Percentiles rank a stretch among this genome's conserved stretches.
Evolutionary conservation across 2,797 vertebrate species (phyloP).

Genomic region (Acipenser transmontanus): DNA sequence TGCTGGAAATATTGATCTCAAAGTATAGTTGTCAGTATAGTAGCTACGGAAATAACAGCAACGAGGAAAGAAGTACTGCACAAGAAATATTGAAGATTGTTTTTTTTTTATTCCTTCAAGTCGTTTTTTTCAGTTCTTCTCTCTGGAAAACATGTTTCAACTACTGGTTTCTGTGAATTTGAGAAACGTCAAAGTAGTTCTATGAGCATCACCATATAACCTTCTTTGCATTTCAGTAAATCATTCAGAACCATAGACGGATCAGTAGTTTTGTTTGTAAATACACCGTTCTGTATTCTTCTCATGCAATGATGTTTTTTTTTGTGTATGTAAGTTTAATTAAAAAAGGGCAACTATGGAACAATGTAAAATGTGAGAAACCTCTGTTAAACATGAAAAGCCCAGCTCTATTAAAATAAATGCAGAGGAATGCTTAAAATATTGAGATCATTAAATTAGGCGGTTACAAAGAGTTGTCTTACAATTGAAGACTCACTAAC

Average conservation of each 20-base stretch:
- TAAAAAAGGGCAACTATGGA: background rate
- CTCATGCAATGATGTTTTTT: background rate
- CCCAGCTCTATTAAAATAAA: too few relatives aligned
- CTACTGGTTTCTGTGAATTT: background rate
- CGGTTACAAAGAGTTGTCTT: too few relatives aligned
- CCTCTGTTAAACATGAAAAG: background rate
- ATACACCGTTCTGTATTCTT: background rate
- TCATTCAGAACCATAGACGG: background rate
- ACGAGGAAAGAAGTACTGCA: too few relatives aligned
- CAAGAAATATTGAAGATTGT: too few relatives aligned
- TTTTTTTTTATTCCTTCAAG: too few relatives aligned
- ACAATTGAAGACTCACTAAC: too few relatives aligned
- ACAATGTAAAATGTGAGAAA: background rate
- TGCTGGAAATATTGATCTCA: too few relatives aligned
- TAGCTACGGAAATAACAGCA: too few relatives aligned
- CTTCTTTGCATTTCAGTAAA: background rate
- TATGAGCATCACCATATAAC: background rate
- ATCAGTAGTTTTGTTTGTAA: background rate
- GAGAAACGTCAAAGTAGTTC: background rate
- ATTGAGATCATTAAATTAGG: too few relatives aligned
- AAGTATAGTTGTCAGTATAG: too few relatives aligned
- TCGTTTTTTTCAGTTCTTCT: background rate
- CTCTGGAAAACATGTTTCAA: conserved; percentile 1
- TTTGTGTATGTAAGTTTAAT: background rate
- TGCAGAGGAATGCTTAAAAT: too few relatives aligned